Evolutionary conservation across 1,140 invertebrate species (phyloP), one percentile per base, ranked within the genome.

Genomic region (Polypedilum pembai): DNA sequence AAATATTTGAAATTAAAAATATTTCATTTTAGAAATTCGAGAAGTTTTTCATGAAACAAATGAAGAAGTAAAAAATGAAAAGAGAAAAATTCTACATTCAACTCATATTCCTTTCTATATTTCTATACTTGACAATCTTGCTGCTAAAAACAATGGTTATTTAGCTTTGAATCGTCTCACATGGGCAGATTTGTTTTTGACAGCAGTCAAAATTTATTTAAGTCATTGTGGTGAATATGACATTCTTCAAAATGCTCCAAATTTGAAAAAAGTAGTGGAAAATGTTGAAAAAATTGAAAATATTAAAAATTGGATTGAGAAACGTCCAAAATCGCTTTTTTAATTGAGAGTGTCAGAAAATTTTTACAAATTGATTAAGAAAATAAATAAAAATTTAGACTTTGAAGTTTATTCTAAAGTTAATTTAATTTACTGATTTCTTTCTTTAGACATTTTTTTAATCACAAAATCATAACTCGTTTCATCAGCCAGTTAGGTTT

Each of bases 261-360:
- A 86, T 76, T 76, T 90, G 74, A 85, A 86, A 76, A 81, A 81
- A 10, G 78, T 90, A 1, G 82, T 80, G 3, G 82, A 87, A 4
- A 86, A 85, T 75, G 85, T 90, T 21, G 77, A 85, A 0, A 79
- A 80, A 5, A 74, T 88, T 74, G 88, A 88, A 7, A 78, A 80
- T 0, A 88, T 91, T 76, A 91, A 90, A 77, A 83, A 80, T 10
- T 91, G 88, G 88, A 83, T 90, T 20, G 88, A 85, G 73, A 87
- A 86, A 76, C 84, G 88, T 45, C 88, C 88, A 12, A 78, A 84
- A 12, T 80, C 83, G 24, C 86, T 87, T 41, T 83, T 82, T 76
- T 87, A 84, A 84, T 5, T 33, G 5, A 33, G 5, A 33, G 1
- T 33, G 24, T 33, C 5, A 3, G 24, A 33, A 33, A 33, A 3